Percentiles rank a stretch among this genome's conserved stretches.
Conservation (phyloP, 2,888 invertebrate species). For the Troilus luridus region DNA sequence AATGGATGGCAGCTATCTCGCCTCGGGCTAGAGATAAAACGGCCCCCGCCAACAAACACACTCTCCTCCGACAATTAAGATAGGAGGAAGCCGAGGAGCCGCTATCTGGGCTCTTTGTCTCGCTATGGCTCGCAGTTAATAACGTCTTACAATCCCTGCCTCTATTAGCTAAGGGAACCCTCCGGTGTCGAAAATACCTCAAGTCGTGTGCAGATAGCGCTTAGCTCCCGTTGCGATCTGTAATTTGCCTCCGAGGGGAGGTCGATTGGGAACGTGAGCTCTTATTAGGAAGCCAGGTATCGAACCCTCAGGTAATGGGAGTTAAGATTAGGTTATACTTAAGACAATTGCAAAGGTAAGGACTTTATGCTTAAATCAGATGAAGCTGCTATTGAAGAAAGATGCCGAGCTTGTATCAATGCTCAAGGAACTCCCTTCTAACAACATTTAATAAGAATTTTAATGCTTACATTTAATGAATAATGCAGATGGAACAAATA, state of each 20-base stretch:
- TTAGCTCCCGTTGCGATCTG: neutral
- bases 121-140: slow-evolving; percentile 54
- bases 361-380: too few relatives aligned
- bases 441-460: too few relatives aligned
- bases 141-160: slow-evolving; percentile 45
- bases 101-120: slow-evolving; percentile 59
- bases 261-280: neutral
- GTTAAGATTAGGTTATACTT: neutral
- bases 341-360: neutral
- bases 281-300: neutral
- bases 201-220: slow-evolving; percentile 23
- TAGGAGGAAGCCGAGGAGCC: slow-evolving; percentile 56
- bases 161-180: slow-evolving; percentile 34
- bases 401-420: too few relatives aligned
- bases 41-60: slow-evolving; percentile 47
- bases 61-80: slow-evolving; percentile 61
- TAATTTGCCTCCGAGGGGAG: neutral
- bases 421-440: too few relatives aligned
- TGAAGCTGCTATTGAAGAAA: too few relatives aligned
- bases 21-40: slow-evolving; percentile 10
- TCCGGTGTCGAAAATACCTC: slow-evolving; percentile 44
- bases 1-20: slow-evolving; percentile 44
- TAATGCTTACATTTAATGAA: too few relatives aligned
- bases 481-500: too few relatives aligned
- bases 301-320: neutral